phyloP scores from a whole-genome alignment of 1,140 invertebrate genomes.

The Metopolophium dirhodum region DNA sequence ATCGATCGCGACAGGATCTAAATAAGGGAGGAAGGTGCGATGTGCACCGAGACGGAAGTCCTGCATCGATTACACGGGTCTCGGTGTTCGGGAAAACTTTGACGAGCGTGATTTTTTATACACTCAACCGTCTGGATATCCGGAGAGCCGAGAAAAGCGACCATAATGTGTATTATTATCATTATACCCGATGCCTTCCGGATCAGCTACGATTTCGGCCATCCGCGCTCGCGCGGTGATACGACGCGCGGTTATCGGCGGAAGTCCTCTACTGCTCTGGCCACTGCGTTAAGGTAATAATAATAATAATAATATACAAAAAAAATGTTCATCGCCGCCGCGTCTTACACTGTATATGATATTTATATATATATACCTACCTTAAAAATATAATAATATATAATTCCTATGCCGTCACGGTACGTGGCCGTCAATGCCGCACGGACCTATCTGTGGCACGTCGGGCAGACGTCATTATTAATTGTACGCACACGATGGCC shows the following conservation, averaged over 20 bases:
- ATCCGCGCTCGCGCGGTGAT: neutral
- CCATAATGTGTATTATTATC: neutral
- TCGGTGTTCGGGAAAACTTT: neutral
- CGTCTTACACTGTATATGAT: neutral
- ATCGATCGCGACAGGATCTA: neutral
- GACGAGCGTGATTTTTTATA: neutral
- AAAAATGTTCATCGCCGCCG: neutral
- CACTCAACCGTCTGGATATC: neutral
- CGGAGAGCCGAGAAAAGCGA: neutral
- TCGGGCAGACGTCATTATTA: conserved; percentile 45
- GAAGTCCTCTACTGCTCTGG: neutral
- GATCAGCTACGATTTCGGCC: neutral
- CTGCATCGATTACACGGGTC: neutral
- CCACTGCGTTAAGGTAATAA: neutral
- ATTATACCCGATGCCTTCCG: neutral
- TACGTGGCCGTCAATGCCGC: neutral
- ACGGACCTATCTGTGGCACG: neutral
- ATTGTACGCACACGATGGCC: conserved; percentile 4
- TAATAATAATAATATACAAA: neutral
- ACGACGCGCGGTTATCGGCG: neutral
- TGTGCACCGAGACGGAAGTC: neutral
- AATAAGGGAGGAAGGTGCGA: neutral
- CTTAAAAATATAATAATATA: conserved; percentile 4
- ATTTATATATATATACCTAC: neutral
- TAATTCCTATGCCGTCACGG: conserved; percentile 14